Base-by-base conservation (phyloP, 23 tunicate genomes). In the Styela clava region DNA sequence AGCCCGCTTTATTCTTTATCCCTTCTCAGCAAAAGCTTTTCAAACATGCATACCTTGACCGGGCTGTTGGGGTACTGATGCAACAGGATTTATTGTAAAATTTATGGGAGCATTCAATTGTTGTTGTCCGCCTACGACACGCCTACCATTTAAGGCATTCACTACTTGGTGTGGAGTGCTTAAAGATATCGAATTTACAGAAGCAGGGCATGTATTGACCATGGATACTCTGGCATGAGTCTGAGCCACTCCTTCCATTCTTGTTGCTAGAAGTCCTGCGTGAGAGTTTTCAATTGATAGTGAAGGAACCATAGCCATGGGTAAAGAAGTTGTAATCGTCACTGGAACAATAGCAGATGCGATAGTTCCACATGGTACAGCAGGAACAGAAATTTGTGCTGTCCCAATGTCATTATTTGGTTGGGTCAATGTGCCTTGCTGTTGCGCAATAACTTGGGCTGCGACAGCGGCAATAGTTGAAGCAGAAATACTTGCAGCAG, bases 211-310 rank as follows among this genome's bases (percentile, higher is more conserved):
- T 12, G 78, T 1, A n/a, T 1, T 72, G 91, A 89, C 33, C 97
- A 92, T 63, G 91, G 97, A 34, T 87, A 92, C 74, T 79, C 91
- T 33, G 87, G 91, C 71, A 89, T 89, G 9, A 88, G 94, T 18
- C 78, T 89, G 25, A 79, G 82, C 64, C 80, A 83, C 73, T 34
- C 89, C 83, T 84, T 93, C 79, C 85, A 94, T 37, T 84, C 83
- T 74, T 86, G 98, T 31, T 88, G 98, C 64, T 85, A 76, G 27
- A 22, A 76, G 37, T 21, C 64, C 64, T 37, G 65, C 52, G 0
- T 52, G 2, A 21, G 81, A 27, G 44, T 76, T 76, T 33, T 76
- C 81, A 7, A 76, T 26, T 76, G 81, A 44, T 0, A 76, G 52
- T 22, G 81, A 76, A 16, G 81, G 52, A 0, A 76, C 65, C 65